Percentiles rank a stretch among this genome's conserved stretches.
phyloP scores from a whole-genome alignment of 2,797 vertebrate species.

The Thaleichthys pacificus region DNA sequence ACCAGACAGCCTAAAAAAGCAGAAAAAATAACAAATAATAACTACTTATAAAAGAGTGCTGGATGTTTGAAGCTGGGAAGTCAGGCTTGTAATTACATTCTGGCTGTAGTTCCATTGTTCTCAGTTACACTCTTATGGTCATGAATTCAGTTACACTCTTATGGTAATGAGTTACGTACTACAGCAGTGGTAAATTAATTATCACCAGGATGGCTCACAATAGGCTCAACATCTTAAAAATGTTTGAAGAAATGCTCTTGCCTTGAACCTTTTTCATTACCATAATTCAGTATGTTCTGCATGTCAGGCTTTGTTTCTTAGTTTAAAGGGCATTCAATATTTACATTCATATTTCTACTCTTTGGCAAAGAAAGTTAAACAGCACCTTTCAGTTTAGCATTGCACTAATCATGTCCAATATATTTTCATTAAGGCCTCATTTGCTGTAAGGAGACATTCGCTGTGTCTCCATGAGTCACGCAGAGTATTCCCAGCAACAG shows the following conservation, averaged over 20 bases:
- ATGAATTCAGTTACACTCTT: conserved; percentile 11
- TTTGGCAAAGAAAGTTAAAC: no score
- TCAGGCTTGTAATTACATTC: conserved; percentile 34
- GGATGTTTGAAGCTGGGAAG: conserved; percentile 31
- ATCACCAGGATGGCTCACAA: no score
- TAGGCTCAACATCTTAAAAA: no score
- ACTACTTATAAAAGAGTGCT: conserved; percentile 29
- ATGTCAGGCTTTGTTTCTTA: no score
- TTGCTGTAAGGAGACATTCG: conserved; percentile 22
- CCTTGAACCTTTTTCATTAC: no score
- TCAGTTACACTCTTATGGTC: not conserved
- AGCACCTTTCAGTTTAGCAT: no score
- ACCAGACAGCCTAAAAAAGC: conserved; percentile 10
- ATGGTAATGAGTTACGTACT: conserved; percentile 24
- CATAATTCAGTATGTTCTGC: no score
- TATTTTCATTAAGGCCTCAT: conserved; percentile 10
- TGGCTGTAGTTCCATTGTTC: not conserved
- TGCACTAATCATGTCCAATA: not conserved
- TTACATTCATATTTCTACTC: no score
- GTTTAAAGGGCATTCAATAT: no score
- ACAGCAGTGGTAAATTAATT: no score
- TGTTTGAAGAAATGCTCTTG: no score
- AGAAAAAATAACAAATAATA: conserved; percentile 5
- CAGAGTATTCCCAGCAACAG: conserved; percentile 21
- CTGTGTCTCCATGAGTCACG: conserved; percentile 29